A percentile compares a stretch with the other conserved stretches of the same genome.
These are phyloP conservation scores for Sakesphorus luctuosus DNA, from an alignment of 2,113 vertebrate genomes.

Conservation along the genomic window DNA sequence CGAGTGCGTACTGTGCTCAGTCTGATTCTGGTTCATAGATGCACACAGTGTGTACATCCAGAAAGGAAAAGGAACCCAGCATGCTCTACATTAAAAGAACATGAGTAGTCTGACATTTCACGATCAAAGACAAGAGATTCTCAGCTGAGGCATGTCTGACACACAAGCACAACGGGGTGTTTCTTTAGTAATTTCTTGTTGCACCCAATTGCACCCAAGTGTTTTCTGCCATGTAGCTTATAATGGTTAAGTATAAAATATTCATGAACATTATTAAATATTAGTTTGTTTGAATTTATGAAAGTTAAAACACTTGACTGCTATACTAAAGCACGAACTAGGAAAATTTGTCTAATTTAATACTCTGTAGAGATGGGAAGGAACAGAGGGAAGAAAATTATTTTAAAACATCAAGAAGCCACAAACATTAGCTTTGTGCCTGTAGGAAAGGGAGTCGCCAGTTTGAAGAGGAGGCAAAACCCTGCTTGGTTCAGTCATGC, in stretches of 20 bases:
- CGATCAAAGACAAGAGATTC: conserved; percentile 48
- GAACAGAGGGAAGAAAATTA: neutral
- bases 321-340: neutral
- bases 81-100: conserved; percentile 26
- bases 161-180: neutral
- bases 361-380: neutral
- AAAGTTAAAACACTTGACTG: conserved; percentile 1
- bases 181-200: conserved; percentile 30
- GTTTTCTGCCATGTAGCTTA: neutral
- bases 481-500: neutral
- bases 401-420: neutral
- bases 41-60: neutral
- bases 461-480: neutral
- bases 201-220: conserved; percentile 19
- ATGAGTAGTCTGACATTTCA: conserved; percentile 30
- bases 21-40: neutral
- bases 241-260: conserved; percentile 9
- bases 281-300: conserved; percentile 33
- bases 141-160: neutral
- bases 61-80: conserved; percentile 14
- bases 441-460: neutral
- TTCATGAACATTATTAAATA: conserved; percentile 9
- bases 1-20: neutral
- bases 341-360: neutral
- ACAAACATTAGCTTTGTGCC: neutral